Conservation (phyloP, 2,888 invertebrate species). For the Pteria penguin region DNA sequence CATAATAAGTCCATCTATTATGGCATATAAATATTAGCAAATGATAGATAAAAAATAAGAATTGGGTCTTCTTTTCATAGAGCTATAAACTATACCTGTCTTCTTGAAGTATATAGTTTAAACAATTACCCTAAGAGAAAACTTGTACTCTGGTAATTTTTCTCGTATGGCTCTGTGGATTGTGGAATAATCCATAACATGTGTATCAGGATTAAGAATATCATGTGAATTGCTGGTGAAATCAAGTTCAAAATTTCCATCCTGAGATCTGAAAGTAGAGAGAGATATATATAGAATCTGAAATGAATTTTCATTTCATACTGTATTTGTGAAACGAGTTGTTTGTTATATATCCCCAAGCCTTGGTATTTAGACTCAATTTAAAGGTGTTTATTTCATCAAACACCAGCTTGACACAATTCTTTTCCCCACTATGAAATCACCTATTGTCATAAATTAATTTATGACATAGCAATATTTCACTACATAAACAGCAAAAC, state of each 20-base stretch:
- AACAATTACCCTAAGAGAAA: conserved; percentile 71
- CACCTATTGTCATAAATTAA: too few species aligned
- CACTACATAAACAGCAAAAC: too few species aligned
- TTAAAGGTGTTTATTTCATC: too few species aligned
- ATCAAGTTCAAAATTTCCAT: conserved; percentile 73
- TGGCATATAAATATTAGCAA: neutral
- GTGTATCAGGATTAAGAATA: conserved; percentile 75
- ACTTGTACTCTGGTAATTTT: conserved; percentile 67
- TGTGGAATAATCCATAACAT: conserved; percentile 69
- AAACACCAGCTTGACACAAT: too few species aligned
- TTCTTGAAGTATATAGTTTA: too few species aligned
- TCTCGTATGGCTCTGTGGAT: conserved; percentile 69
- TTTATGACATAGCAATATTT: too few species aligned
- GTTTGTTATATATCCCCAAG: too few species aligned
- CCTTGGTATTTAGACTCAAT: too few species aligned
- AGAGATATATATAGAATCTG: neutral
- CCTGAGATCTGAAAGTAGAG: neutral
- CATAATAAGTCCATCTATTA: too few species aligned
- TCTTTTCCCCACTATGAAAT: conserved; percentile 34
- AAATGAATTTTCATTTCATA: too few species aligned
- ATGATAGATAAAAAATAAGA: neutral
- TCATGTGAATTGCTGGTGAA: conserved; percentile 74
- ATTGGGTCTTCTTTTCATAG: neutral
- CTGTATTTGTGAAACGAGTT: too few species aligned
- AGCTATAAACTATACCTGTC: too few species aligned